Percentiles rank a stretch among this genome's conserved stretches.
phyloP scores from a whole-genome alignment of 1,140 invertebrate species.

The Aphaenogaster rudis region DNA sequence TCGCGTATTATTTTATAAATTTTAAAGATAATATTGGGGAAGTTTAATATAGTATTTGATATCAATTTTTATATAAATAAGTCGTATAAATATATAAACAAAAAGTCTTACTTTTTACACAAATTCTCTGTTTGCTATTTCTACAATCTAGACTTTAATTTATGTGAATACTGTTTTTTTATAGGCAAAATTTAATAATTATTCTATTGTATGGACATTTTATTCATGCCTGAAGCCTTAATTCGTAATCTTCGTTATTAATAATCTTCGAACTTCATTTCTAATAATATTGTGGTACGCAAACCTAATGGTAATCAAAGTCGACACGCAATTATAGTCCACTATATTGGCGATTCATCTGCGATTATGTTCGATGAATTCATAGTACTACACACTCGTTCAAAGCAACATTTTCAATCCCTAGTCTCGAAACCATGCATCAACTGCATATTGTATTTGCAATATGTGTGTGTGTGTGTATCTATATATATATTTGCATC shows the following conservation, averaged over 20 bases:
- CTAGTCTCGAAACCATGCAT: neutral
- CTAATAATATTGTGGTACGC: neutral
- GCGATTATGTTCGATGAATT: neutral
- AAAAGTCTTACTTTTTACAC: neutral
- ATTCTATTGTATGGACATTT: neutral
- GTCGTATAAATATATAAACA: neutral
- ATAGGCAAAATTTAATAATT: neutral
- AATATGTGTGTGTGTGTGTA: neutral
- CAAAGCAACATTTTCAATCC: slow-evolving; percentile 10
- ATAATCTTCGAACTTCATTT: slow-evolving; percentile 1
- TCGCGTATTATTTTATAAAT: neutral
- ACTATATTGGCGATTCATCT: slow-evolving; percentile 25
- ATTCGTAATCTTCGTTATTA: neutral
- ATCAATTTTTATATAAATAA: neutral
- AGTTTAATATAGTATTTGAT: neutral
- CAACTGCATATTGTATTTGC: slow-evolving; percentile 33
- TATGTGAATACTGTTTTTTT: neutral
- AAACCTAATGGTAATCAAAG: neutral
- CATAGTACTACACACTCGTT: neutral
- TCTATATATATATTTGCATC: neutral
- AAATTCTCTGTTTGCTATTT: neutral
- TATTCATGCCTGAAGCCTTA: neutral
- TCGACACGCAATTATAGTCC: neutral
- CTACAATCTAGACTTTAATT: neutral
- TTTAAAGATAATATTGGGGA: neutral